phyloP scores from a whole-genome alignment of 2,113 vertebrate genomes.

The Pygoscelis antarcticus region DNA sequence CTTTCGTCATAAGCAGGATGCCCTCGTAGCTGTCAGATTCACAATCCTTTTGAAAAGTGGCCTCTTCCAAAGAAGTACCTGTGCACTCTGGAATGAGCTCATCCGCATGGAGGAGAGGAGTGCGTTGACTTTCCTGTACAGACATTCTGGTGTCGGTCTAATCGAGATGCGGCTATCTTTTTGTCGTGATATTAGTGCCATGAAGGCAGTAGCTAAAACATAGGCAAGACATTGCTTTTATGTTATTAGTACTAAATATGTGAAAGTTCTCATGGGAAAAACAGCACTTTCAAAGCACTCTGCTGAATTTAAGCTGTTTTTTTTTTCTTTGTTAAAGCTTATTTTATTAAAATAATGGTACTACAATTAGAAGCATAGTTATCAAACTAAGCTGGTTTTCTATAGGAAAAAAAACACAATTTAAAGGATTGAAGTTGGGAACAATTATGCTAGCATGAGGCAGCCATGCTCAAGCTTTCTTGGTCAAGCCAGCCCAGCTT shows the following conservation, averaged over 20 bases:
- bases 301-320: background rate
- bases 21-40: background rate
- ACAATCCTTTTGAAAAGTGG: background rate
- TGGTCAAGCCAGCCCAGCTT: background rate
- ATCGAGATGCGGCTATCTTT: background rate
- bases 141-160: background rate
- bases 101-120: background rate
- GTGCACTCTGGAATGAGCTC: background rate
- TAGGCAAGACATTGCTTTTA: background rate
- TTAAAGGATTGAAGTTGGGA: background rate
- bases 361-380: background rate
- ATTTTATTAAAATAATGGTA: constrained; percentile 4
- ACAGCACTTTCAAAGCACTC: background rate
- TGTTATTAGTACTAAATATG: background rate
- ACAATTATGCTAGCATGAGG: background rate
- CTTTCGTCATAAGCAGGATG: background rate
- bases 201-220: background rate
- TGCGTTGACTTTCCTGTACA: background rate
- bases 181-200: background rate
- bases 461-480: background rate
- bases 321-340: background rate
- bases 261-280: background rate
- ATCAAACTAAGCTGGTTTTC: background rate
- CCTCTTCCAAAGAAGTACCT: background rate
- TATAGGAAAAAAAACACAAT: background rate